phyloP scores from a whole-genome alignment of 1,140 invertebrate genomes.

The Drepana arcuata region DNA sequence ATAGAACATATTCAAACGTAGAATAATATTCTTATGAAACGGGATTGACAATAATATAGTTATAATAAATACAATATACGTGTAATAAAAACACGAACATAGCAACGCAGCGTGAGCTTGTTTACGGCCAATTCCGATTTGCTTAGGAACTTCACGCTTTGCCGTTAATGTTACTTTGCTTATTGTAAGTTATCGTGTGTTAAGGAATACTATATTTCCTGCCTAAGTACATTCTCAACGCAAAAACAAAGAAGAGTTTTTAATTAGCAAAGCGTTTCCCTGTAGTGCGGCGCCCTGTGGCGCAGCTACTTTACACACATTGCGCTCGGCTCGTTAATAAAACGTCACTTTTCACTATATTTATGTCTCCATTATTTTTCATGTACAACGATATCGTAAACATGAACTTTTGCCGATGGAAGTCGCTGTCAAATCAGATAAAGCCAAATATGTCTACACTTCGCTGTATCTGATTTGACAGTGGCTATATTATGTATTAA shows the following conservation, averaged over 20 bases:
- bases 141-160: conserved; percentile 21
- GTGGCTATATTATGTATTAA: too few relatives aligned
- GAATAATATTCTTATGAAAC: too few relatives aligned
- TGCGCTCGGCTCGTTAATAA: conserved; percentile 53
- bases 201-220: conserved; percentile 50
- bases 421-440: too few relatives aligned
- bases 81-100: too few relatives aligned
- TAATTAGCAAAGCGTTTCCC: conserved; percentile 50
- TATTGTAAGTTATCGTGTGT: conserved; percentile 28
- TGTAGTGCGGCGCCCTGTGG: conserved; percentile 38
- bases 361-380: conserved; percentile 67
- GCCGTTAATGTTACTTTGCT: conserved; percentile 7
- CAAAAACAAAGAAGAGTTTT: conserved; percentile 54
- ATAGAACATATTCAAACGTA: too few relatives aligned
- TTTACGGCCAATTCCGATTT: conserved; percentile 14
- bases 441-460: too few relatives aligned
- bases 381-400: conserved; percentile 54
- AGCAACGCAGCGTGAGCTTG: conserved; percentile 15
- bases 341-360: conserved; percentile 65
- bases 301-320: conserved; percentile 55
- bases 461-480: too few relatives aligned
- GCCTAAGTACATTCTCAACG: conserved; percentile 40
- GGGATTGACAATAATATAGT: too few relatives aligned
- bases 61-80: too few relatives aligned
- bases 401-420: conserved; percentile 32